Percentiles rank a stretch among this genome's conserved stretches.
Evolutionary conservation across 1,140 invertebrate genomes (phyloP).

Genomic region (Ptiloglossa arizonensis): DNA sequence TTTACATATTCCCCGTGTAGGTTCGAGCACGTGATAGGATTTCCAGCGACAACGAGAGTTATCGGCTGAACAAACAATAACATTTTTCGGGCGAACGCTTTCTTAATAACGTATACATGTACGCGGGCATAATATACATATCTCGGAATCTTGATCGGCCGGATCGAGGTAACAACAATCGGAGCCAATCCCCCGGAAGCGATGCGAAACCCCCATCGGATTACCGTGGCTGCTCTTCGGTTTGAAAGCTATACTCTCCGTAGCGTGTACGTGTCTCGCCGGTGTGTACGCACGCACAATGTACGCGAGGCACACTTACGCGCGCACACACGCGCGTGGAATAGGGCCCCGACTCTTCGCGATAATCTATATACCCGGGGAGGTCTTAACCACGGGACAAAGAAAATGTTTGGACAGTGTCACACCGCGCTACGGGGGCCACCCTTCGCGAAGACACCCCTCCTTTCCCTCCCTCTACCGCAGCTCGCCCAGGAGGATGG

Average conservation of each 20-base stretch:
- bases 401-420: conserved; percentile 82
- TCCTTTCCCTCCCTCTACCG: not conserved
- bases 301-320: not conserved
- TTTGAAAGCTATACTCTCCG: conserved; percentile 71
- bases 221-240: conserved; percentile 73
- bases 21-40: not conserved
- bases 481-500: conserved; percentile 1
- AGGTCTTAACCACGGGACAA: conserved; percentile 80
- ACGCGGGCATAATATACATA: conserved; percentile 39
- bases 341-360: conserved; percentile 62
- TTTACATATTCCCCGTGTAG: not conserved
- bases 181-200: conserved; percentile 74
- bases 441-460: conserved; percentile 61
- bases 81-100: not conserved
- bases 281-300: not conserved
- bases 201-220: conserved; percentile 76
- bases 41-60: not conserved
- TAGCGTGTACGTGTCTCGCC: not conserved
- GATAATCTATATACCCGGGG: conserved; percentile 75
- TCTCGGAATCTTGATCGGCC: conserved; percentile 69
- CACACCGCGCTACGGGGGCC: conserved; percentile 73
- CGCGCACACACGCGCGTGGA: not conserved
- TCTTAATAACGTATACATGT: not conserved
- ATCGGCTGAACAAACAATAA: not conserved
- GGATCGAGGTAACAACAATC: conserved; percentile 66